Percentiles rank a stretch among this genome's conserved stretches.
Evolutionary conservation across 2,797 vertebrate species (phyloP).

Genomic region (Aphelocoma californica): DNA sequence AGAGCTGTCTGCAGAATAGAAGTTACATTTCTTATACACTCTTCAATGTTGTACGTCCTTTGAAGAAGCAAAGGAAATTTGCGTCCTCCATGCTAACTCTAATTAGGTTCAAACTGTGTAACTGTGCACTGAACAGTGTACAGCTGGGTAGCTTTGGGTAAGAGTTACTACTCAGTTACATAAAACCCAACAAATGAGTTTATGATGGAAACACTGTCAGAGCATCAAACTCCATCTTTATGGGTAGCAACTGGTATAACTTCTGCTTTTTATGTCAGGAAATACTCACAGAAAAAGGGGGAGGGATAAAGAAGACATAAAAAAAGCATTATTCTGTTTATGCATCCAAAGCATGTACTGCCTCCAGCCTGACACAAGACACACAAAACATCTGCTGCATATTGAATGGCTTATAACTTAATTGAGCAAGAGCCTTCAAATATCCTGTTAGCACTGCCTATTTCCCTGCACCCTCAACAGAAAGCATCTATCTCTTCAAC

Average conservation of each 20-base stretch:
- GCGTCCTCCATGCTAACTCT: background rate
- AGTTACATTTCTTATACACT: background rate
- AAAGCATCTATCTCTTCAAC: background rate
- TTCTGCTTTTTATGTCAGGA: background rate
- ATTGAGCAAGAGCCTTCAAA: background rate
- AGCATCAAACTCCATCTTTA: background rate
- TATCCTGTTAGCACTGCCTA: background rate
- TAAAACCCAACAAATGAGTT: background rate
- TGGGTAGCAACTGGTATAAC: background rate
- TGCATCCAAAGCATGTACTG: background rate
- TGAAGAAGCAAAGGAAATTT: background rate
- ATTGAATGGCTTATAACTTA: background rate
- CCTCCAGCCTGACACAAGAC: background rate
- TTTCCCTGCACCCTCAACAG: background rate
- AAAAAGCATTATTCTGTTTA: background rate
- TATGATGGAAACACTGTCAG: background rate
- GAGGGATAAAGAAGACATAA: background rate
- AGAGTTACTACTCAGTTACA: background rate
- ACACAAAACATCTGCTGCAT: background rate
- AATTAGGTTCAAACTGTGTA: slow-evolving; percentile 1
- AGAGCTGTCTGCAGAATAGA: background rate
- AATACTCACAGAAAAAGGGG: background rate
- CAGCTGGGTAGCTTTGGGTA: background rate
- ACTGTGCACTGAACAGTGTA: background rate
- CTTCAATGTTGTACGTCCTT: background rate